Percentiles rank a stretch among this genome's conserved stretches.
phyloP scores from a whole-genome alignment of 1,140 invertebrate species.

The Drosophila auraria region DNA sequence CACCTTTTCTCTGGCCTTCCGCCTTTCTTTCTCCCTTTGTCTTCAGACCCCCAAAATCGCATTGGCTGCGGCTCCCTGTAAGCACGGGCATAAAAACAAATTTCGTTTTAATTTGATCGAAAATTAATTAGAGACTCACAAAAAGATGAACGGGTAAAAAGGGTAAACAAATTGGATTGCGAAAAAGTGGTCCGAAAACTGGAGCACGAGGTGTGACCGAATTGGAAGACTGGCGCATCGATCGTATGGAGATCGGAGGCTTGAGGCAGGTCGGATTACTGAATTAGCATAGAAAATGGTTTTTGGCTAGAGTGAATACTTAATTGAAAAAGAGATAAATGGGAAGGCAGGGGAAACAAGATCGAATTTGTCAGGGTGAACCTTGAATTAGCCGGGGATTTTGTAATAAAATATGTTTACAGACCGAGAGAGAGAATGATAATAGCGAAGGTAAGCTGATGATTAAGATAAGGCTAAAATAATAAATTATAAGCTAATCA shows the following conservation, averaged over 20 bases:
- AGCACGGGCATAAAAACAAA: constrained; percentile 35
- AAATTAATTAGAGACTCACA: constrained; percentile 66
- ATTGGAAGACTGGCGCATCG: neutral
- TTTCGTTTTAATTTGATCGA: constrained; percentile 68
- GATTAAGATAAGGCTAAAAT: neutral
- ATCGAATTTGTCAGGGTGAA: constrained; percentile 25
- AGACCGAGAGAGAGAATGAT: neutral
- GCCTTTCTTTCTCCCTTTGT: constrained; percentile 45
- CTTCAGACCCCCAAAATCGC: constrained; percentile 5
- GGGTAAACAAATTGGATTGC: constrained; percentile 64
- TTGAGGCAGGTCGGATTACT: constrained; percentile 59
- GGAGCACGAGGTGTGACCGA: constrained; percentile 41
- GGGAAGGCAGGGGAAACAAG: constrained; percentile 21
- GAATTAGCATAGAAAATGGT: constrained; percentile 48
- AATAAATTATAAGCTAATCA: neutral
- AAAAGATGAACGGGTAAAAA: constrained; percentile 44
- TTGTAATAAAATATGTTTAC: constrained; percentile 24
- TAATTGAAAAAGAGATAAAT: constrained; percentile 6
- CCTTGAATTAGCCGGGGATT: constrained; percentile 32
- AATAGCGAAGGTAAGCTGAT: neutral
- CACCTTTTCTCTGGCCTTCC: constrained; percentile 9
- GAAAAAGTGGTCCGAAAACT: constrained; percentile 53
- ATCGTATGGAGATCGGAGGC: constrained; percentile 26
- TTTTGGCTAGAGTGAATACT: constrained; percentile 40
- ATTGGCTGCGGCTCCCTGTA: constrained; percentile 39